Evolutionary conservation across 1,140 invertebrate genomes (phyloP), one percentile per base, ranked within the genome.

Genomic region (Drosophila mauritiana): DNA sequence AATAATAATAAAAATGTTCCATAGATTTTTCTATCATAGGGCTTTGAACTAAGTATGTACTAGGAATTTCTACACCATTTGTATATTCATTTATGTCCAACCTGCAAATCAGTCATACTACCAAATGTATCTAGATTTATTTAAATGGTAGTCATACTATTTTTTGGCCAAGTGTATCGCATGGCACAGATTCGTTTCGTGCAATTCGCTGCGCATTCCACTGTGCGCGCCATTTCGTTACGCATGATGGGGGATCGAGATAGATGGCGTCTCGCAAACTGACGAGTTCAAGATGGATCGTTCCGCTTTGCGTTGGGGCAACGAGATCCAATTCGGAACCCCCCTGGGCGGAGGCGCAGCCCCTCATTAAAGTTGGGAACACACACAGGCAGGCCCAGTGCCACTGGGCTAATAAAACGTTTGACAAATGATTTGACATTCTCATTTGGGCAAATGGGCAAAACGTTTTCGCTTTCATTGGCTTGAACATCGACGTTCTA

Each of bases 391-490:
- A 80, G 46, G 67, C 59, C 54, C 61, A 53, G 51, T 53, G 52
- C 73, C 73, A 62, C 46, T 64, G 51, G 58, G 67, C 75, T 73
- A 89, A 88, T 88, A 89, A 83, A 89, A 70, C 49, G 62, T 67
- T 88, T 88, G 83, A 88, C 83, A 88, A 88, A 88, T 89, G 84
- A 73, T 80, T 79, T 88, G 83, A 89, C 84, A 88, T 73, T 77
- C 81, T 58, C 84, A 88, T 88, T 88, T 89, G 43, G 59, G 54
- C 62, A 72, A 86, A 88, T 82, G 79, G 43, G 73, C 64, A 64
- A 48, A 55, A 70, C 45, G 43, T 72, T 77, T 77, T 79, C 65
- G 57, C 73, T 55, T 53, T 53, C 67, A 62, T 57, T 65, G 48
- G 45, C 63, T 43, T 46, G 68, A 53, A 34, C 20, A 54, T 73